phyloP scores from a whole-genome alignment of 1,140 invertebrate genomes.

The Aporrectodea caliginosa region DNA sequence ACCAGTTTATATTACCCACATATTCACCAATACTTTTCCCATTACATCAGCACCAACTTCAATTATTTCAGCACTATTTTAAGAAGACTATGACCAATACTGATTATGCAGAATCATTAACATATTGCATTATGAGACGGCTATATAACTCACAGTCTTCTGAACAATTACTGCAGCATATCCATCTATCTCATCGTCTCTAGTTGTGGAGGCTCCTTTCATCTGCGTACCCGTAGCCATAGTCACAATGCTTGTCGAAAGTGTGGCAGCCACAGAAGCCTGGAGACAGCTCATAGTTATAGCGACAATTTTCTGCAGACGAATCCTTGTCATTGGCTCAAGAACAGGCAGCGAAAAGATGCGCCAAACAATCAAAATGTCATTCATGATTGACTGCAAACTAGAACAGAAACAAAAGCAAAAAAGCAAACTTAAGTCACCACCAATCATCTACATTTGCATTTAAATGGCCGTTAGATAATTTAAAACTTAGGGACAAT shows the following conservation, averaged over 20 bases:
- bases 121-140: too few relatives aligned
- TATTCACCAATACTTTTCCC: not conserved
- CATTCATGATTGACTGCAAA: conserved; percentile 71
- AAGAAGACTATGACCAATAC: not conserved
- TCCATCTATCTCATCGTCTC: conserved; percentile 57
- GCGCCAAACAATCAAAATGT: conserved; percentile 75
- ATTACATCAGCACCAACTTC: not conserved
- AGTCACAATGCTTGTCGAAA: conserved; percentile 64
- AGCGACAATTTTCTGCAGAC: conserved; percentile 73
- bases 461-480: too few relatives aligned
- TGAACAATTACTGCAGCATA: conserved; percentile 53
- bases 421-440: too few relatives aligned
- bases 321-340: conserved; percentile 75
- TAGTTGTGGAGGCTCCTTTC: conserved; percentile 56
- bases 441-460: too few relatives aligned
- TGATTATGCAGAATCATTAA: not conserved
- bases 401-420: conserved; percentile 56
- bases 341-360: conserved; percentile 78
- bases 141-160: conserved; percentile 51
- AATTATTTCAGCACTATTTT: not conserved
- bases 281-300: conserved; percentile 75
- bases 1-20: not conserved
- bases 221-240: conserved; percentile 64
- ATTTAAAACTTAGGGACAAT: too few relatives aligned
- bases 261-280: conserved; percentile 69